Percentiles rank a stretch among this genome's conserved stretches.
These are phyloP conservation scores for Lepetodrilus schrolli DNA, from an alignment of 2,888 invertebrate genomes.

Conservation along the genomic window DNA sequence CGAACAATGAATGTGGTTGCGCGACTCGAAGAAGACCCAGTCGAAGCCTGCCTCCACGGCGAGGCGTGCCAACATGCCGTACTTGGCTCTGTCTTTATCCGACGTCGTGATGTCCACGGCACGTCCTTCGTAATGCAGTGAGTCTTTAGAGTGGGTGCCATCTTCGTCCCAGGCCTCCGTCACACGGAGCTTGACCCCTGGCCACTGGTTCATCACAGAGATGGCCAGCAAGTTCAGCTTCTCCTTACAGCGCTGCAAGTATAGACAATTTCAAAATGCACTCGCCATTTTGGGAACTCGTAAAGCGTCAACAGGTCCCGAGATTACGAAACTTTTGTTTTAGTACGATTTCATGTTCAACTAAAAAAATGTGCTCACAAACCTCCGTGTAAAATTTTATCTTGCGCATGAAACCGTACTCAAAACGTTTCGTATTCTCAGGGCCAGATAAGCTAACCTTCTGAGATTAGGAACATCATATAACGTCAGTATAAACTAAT, in stretches of 20 bases:
- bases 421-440: too few species aligned
- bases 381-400: background rate
- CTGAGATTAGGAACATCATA: too few species aligned
- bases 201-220: conserved; percentile 98
- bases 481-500: too few species aligned
- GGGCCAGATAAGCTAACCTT: too few species aligned
- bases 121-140: conserved; percentile 96
- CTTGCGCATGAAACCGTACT: too few species aligned
- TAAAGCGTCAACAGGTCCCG: background rate
- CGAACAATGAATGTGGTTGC: conserved; percentile 96
- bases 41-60: conserved; percentile 98
- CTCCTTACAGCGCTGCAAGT: conserved; percentile 96
- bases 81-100: conserved; percentile 92
- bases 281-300: background rate
- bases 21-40: conserved; percentile 97
- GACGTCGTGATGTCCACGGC: conserved; percentile 97
- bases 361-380: background rate
- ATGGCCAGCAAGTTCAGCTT: conserved; percentile 94
- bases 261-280: background rate
- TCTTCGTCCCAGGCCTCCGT: conserved; percentile 96
- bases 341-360: background rate
- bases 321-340: too few species aligned
- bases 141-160: conserved; percentile 84
- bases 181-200: conserved; percentile 92
- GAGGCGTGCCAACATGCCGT: conserved; percentile 95